Evolutionary conservation across 2,888 invertebrate species (phyloP).

Genomic region (Smittia sp.): DNA sequence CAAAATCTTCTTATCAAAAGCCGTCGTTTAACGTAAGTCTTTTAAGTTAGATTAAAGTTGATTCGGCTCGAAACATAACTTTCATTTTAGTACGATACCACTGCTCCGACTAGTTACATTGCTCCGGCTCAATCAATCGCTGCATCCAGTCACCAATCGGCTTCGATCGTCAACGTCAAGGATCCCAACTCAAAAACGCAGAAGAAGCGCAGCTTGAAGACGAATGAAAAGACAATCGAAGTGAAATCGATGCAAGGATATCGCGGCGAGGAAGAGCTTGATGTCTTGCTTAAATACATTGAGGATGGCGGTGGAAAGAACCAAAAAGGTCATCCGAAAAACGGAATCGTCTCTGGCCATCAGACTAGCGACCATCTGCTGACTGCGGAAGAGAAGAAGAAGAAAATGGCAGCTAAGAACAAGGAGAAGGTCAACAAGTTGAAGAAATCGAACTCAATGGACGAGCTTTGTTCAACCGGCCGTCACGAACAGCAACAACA

Average conservation of each 20-base stretch:
- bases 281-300: conserved; percentile 74
- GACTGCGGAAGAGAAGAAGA: conserved; percentile 50
- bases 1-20: neutral
- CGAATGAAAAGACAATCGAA: conserved; percentile 52
- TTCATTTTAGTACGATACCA: neutral
- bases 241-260: conserved; percentile 71
- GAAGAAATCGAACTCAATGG: conserved; percentile 74
- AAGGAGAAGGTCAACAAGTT: conserved; percentile 53
- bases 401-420: conserved; percentile 50
- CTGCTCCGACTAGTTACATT: neutral
- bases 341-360: conserved; percentile 41
- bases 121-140: neutral
- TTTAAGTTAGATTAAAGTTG: neutral
- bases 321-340: conserved; percentile 50
- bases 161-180: conserved; percentile 44
- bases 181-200: conserved; percentile 50
- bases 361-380: conserved; percentile 46
- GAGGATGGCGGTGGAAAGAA: conserved; percentile 58
- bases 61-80: neutral
- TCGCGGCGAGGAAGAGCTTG: conserved; percentile 73
- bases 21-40: neutral
- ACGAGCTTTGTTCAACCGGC: conserved; percentile 60
- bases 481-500: conserved; percentile 39
- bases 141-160: conserved; percentile 42
- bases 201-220: conserved; percentile 52